These are phyloP conservation scores for Listronotus oregonensis DNA, from an alignment of 1,140 invertebrate species.

Conservation along the genomic window DNA sequence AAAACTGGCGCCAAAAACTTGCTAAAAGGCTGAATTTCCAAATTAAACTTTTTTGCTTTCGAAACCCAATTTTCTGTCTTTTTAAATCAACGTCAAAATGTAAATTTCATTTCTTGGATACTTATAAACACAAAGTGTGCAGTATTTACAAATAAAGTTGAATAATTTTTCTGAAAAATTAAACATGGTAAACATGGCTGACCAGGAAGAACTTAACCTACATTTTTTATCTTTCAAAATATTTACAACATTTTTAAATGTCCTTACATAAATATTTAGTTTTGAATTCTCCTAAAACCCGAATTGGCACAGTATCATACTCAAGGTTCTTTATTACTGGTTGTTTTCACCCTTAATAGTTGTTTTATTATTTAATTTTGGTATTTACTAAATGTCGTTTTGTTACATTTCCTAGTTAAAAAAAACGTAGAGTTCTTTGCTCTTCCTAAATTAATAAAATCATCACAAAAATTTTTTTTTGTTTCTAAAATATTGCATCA, in stretches of 20 bases:
- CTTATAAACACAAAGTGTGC: neutral
- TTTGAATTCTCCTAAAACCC: too few relatives aligned
- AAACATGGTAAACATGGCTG: slow-evolving; percentile 51
- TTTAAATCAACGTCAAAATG: neutral
- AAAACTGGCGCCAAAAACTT: neutral
- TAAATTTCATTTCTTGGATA: neutral
- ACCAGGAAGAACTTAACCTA: slow-evolving; percentile 44
- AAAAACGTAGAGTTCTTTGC: too few relatives aligned
- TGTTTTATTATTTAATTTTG: too few relatives aligned
- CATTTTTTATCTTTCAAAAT: slow-evolving; percentile 22
- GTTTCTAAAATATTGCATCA: too few relatives aligned
- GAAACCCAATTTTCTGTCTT: neutral
- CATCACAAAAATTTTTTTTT: too few relatives aligned
- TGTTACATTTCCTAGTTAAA: too few relatives aligned
- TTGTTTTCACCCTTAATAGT: too few relatives aligned
- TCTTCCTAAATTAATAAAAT: too few relatives aligned
- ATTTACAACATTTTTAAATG: slow-evolving; percentile 23
- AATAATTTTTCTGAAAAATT: slow-evolving; percentile 11
- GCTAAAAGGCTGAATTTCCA: neutral
- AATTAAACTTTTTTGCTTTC: neutral
- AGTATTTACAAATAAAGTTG: neutral
- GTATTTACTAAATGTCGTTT: too few relatives aligned
- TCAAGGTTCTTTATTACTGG: too few relatives aligned
- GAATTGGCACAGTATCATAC: too few relatives aligned
- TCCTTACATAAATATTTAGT: too few relatives aligned